Evolutionary conservation across 2,888 invertebrate genomes (phyloP).

Genomic region (Tryphoninae sp.): DNA sequence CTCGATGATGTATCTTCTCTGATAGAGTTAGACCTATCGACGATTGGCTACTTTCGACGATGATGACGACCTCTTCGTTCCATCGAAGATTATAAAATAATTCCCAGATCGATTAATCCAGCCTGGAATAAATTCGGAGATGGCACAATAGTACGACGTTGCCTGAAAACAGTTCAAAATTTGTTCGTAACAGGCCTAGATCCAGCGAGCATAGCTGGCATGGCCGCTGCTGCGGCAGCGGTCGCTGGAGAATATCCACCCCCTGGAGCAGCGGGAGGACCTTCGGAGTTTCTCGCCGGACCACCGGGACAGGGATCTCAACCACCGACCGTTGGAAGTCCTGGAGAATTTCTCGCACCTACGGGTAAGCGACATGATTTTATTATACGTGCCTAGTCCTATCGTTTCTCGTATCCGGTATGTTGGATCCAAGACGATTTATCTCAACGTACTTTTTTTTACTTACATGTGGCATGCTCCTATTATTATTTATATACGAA

Average conservation of each 20-base stretch:
- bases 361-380: conserved; percentile 72
- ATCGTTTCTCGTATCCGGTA: no score
- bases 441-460: background rate
- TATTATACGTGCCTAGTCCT: background rate
- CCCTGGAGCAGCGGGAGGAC: conserved; percentile 79
- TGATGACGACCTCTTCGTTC: no score
- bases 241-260: conserved; percentile 80
- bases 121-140: conserved; percentile 63
- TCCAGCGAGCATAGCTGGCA: conserved; percentile 80
- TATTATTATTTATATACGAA: background rate
- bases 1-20: no score
- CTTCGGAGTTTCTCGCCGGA: conserved; percentile 80
- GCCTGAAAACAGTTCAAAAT: conserved; percentile 74
- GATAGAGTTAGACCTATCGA: no score
- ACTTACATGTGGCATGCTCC: background rate
- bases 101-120: no score
- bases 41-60: no score
- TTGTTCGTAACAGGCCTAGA: conserved; percentile 79
- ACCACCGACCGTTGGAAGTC: conserved; percentile 79
- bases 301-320: conserved; percentile 80
- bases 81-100: background rate
- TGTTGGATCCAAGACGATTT: background rate
- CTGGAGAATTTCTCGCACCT: conserved; percentile 80
- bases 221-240: conserved; percentile 79
- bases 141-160: conserved; percentile 67